phyloP scores from a whole-genome alignment of 2,797 vertebrate genomes.

The Rhinogobio ventralis region DNA sequence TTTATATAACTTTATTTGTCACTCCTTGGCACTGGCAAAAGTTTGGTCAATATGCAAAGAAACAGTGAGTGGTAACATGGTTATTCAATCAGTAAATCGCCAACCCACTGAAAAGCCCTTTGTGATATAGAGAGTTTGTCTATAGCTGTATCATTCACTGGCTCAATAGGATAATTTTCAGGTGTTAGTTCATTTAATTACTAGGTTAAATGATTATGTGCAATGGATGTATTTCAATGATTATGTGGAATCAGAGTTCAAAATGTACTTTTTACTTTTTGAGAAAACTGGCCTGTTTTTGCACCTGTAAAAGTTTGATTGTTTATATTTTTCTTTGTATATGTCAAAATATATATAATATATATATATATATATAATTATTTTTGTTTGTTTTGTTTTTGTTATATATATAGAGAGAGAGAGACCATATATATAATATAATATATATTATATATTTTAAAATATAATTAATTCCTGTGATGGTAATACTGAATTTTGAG shows the following conservation, averaged over 20 bases:
- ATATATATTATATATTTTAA: background rate
- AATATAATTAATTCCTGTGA: too few species aligned
- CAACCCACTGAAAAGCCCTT: slow-evolving; percentile 1
- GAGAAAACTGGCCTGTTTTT: background rate
- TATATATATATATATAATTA: too few species aligned
- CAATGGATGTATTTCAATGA: background rate
- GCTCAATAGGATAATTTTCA: background rate
- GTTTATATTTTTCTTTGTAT: too few species aligned
- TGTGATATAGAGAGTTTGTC: background rate
- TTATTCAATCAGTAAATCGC: slow-evolving; percentile 30
- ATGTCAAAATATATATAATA: too few species aligned
- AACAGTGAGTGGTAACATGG: slow-evolving; percentile 8
- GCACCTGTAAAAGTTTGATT: too few species aligned
- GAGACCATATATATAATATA: too few species aligned
- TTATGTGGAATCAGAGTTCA: background rate
- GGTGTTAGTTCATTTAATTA: background rate
- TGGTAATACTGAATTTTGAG: too few species aligned
- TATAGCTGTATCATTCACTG: background rate
- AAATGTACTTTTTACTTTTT: background rate
- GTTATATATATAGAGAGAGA: too few species aligned
- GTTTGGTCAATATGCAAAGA: slow-evolving; percentile 21
- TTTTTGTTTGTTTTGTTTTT: too few species aligned
- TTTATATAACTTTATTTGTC: slow-evolving; percentile 10
- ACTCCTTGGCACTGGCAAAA: slow-evolving; percentile 2
- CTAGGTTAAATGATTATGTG: background rate